Evolutionary conservation across 1,140 invertebrate species (phyloP).

Genomic region (Anoplophora glabripennis): DNA sequence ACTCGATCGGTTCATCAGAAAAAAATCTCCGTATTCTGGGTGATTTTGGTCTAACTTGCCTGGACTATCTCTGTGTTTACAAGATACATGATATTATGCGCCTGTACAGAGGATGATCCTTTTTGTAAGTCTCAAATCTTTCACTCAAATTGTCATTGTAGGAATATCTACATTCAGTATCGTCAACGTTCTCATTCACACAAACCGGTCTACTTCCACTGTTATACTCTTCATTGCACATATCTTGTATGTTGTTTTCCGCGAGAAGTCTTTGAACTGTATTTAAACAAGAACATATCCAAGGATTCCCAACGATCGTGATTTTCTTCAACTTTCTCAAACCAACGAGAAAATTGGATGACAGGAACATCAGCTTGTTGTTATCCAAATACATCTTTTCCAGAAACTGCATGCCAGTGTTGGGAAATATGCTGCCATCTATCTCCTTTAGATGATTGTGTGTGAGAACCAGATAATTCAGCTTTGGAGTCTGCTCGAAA

Average conservation of each 20-base stretch:
- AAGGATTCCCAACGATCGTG: slow-evolving; percentile 26
- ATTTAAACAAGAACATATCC: slow-evolving; percentile 26
- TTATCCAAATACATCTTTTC: slow-evolving; percentile 20
- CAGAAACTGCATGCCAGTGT: background rate
- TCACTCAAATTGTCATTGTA: slow-evolving; percentile 7
- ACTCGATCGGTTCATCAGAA: too few relatives aligned
- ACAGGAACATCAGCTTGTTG: slow-evolving; percentile 24
- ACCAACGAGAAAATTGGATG: slow-evolving; percentile 16
- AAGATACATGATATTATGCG: too few relatives aligned
- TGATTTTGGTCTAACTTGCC: too few relatives aligned
- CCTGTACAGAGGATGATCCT: too few relatives aligned
- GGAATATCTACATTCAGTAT: slow-evolving; percentile 13
- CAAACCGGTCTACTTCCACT: slow-evolving; percentile 22
- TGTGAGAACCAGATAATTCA: background rate
- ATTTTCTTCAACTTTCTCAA: slow-evolving; percentile 16
- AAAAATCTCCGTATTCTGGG: too few relatives aligned
- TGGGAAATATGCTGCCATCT: background rate
- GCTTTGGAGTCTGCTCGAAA: background rate
- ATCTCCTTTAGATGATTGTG: background rate
- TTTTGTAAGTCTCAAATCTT: background rate
- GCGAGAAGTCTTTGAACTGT: slow-evolving; percentile 14
- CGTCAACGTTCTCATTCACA: slow-evolving; percentile 1
- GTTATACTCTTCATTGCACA: slow-evolving; percentile 20
- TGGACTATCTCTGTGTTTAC: too few relatives aligned
- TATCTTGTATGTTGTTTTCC: slow-evolving; percentile 13